phyloP scores from a whole-genome alignment of 2,797 vertebrate genomes.

The Eremophila alpestris region DNA sequence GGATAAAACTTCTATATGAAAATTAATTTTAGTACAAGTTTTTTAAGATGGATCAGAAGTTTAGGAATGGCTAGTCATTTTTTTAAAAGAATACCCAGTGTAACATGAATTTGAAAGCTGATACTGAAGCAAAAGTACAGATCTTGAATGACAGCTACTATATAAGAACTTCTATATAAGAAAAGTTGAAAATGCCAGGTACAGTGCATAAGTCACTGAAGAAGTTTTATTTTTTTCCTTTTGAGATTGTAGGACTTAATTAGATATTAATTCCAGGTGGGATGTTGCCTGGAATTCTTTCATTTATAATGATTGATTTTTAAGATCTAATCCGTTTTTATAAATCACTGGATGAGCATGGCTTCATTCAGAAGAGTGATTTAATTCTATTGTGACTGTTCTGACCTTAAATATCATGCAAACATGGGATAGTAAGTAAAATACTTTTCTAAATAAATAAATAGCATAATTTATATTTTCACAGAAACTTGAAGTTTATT shows the following conservation, averaged over 20 bases:
- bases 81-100: neutral
- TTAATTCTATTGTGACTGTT: constrained; percentile 27
- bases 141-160: neutral
- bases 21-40: neutral
- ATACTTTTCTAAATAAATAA: neutral
- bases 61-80: neutral
- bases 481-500: neutral
- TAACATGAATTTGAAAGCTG: neutral
- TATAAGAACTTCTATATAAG: neutral
- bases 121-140: neutral
- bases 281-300: constrained; percentile 56
- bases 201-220: neutral
- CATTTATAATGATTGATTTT: constrained; percentile 61
- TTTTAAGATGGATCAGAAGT: neutral
- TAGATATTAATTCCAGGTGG: constrained; percentile 64
- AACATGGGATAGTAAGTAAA: neutral
- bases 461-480: neutral
- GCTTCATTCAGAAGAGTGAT: constrained; percentile 1
- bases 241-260: constrained; percentile 15
- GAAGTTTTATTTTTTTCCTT: neutral
- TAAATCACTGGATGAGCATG: constrained; percentile 52
- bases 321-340: constrained; percentile 23
- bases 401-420: constrained; percentile 14
- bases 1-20: neutral
- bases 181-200: neutral